Conservation (phyloP, 2,888 invertebrate genomes). For the Cephus pygmeus region DNA sequence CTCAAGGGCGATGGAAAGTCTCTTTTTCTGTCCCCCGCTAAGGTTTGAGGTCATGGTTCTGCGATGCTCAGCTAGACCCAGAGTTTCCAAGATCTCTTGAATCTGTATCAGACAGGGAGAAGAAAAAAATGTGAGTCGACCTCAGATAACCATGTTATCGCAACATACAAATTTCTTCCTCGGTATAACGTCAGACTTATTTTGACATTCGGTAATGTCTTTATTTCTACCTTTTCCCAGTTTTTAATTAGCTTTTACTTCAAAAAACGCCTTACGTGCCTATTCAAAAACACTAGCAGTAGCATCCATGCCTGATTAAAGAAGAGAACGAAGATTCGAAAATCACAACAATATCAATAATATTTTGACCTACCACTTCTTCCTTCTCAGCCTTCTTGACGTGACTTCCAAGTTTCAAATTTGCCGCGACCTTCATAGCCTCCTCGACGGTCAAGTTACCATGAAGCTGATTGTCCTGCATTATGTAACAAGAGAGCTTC, state of each 20-base stretch:
- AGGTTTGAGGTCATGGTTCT: slow-evolving; percentile 91
- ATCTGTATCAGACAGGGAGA: slow-evolving; percentile 73
- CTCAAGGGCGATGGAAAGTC: slow-evolving; percentile 93
- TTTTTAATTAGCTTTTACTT: too few species aligned
- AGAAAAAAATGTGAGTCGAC: too few species aligned
- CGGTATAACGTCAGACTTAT: too few species aligned
- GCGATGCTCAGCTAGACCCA: slow-evolving; percentile 87
- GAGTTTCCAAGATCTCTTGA: slow-evolving; percentile 89
- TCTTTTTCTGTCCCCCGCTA: slow-evolving; percentile 95
- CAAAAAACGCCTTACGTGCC: too few species aligned
- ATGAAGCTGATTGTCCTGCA: slow-evolving; percentile 95
- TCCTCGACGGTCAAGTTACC: slow-evolving; percentile 93
- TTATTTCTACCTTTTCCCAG: too few species aligned
- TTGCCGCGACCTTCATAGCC: slow-evolving; percentile 93
- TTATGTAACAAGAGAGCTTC: slow-evolving; percentile 94
- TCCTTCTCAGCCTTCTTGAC: slow-evolving; percentile 79
- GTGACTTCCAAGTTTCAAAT: slow-evolving; percentile 84
- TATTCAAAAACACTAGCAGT: too few species aligned
- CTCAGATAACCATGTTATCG: too few species aligned
- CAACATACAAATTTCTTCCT: too few species aligned
- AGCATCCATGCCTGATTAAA: too few species aligned
- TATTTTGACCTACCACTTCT: slow-evolving; percentile 78
- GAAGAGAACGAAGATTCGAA: background rate
- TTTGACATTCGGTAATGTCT: too few species aligned
- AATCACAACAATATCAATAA: background rate